Conservation (phyloP, 2,888 invertebrate genomes). For the Heliconius cydno region DNA sequence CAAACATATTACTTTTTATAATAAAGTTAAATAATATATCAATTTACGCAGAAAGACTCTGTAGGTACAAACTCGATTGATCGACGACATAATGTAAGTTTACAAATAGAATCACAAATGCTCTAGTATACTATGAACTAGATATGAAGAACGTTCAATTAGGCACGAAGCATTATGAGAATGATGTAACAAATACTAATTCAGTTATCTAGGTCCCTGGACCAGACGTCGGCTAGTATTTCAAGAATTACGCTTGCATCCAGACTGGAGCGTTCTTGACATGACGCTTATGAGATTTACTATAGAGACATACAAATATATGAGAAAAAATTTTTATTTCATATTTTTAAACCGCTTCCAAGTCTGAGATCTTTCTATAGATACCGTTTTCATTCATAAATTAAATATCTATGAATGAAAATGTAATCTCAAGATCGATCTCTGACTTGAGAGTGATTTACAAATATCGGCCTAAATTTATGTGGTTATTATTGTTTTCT, state of each 20-base stretch:
- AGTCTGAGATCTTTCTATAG: too few species aligned
- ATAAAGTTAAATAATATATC: too few species aligned
- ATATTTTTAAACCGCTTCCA: too few species aligned
- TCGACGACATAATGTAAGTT: too few species aligned
- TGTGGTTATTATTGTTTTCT: too few species aligned
- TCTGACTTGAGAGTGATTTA: too few species aligned
- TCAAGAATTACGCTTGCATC: conserved; percentile 12
- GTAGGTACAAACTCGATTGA: too few species aligned
- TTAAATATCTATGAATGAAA: too few species aligned
- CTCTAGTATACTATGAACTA: conserved; percentile 1
- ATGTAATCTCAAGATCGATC: too few species aligned
- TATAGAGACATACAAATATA: neutral
- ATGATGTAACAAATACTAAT: conserved; percentile 20
- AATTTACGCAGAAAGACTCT: too few species aligned
- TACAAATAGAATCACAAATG: neutral
- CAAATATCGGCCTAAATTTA: too few species aligned
- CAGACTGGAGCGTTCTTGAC: conserved; percentile 14
- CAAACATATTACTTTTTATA: conserved; percentile 31
- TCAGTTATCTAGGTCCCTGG: conserved; percentile 20
- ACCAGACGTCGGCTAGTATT: conserved; percentile 10
- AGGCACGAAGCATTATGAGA: conserved; percentile 7
- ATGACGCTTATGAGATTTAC: neutral
- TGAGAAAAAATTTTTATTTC: neutral
- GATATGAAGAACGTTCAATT: neutral
- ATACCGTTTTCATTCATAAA: too few species aligned